Evolutionary conservation across 2,113 vertebrate species (phyloP), one percentile per base, ranked within the genome.

Genomic region (Limanda limanda): DNA sequence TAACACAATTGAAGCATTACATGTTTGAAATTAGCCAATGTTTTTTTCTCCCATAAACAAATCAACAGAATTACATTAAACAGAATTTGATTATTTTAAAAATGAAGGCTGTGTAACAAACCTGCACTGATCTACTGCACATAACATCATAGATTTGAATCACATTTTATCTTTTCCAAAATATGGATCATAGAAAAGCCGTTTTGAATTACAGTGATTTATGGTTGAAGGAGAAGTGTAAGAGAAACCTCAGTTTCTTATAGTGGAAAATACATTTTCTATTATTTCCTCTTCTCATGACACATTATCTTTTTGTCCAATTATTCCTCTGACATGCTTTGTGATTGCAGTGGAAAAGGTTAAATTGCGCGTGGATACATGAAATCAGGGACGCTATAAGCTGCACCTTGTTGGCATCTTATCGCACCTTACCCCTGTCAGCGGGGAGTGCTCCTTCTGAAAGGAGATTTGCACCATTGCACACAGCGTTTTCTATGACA

Each of bases 361-460:
- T 89, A 84, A 93, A 93, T 88, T 93, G 92, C 89, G 84, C 89
- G 83, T 89, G 79, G 80, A 69, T 91, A 92, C 91, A 71, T 74
- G 87, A 92, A 95, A 95, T 95, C 94, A 35, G 73, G 89, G 94
- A 92, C 90, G 92, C 94, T 81, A 95, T 96, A 95, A 94, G 92
- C 5, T 57, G 87, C 93, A 94, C 92, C 93, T 94, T 94, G 91
- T 94, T 95, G 90, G 91, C 93, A 91, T 95, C 93, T 95, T 93
- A 95, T 94, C 93, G 89, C 91, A 61, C 86, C 87, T 94, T 95
- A 89, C 92, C 94, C 90, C 95, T 95, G 94, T 95, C 95, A 95
- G 89, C 91, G 52, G 82, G 91, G 86, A 86, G 92, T 83, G 86
- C 88, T 94, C 90, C 92, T 94, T 95, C 95, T 94, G 89, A 93